These are phyloP conservation scores for Hemiprocne comata DNA, from an alignment of 2,113 vertebrate genomes.

Conservation along the genomic window DNA sequence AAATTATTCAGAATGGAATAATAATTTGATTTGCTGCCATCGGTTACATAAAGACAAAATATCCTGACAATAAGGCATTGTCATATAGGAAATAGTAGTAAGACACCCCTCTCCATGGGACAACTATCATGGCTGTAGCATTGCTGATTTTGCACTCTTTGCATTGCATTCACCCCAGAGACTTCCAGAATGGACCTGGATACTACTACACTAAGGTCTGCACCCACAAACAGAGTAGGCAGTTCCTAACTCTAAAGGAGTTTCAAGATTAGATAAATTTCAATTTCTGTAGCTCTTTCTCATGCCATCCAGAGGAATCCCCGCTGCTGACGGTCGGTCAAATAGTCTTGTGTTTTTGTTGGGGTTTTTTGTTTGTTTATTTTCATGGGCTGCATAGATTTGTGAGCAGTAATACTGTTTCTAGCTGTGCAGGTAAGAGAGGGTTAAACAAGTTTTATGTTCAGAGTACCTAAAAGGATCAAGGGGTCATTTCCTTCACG, in stretches of 20 bases:
- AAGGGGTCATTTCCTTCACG: conserved; percentile 54
- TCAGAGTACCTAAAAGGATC: conserved; percentile 43
- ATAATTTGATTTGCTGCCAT: background rate
- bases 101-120: background rate
- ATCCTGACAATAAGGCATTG: background rate
- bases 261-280: background rate
- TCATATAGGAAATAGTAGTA: background rate
- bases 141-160: background rate
- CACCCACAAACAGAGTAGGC: background rate
- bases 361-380: background rate
- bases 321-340: background rate
- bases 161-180: background rate
- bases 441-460: conserved; percentile 57
- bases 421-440: background rate
- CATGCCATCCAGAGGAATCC: background rate
- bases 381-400: background rate
- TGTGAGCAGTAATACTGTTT: background rate
- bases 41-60: background rate
- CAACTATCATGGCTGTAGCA: background rate
- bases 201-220: background rate
- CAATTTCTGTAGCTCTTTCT: background rate
- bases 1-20: background rate
- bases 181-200: background rate
- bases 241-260: background rate
- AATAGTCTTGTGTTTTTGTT: background rate